A percentile compares a stretch with the other conserved stretches of the same genome.
Conservation (phyloP, 2,113 vertebrate species). For the Rhinichthys klamathensis region DNA sequence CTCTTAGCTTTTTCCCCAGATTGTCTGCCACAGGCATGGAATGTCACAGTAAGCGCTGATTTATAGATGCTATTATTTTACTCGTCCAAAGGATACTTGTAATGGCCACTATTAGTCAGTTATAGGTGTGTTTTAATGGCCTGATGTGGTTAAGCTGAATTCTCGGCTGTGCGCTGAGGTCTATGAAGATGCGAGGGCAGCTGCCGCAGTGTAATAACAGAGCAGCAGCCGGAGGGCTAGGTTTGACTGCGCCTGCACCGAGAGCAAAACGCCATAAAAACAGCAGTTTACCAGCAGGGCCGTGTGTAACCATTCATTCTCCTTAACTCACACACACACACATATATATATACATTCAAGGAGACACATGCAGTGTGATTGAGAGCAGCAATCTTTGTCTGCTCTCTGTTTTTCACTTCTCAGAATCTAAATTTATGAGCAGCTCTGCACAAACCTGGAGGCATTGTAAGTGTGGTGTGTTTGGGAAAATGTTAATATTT, state of each 20-base stretch:
- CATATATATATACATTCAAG: background rate
- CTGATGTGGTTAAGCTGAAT: conserved; percentile 41
- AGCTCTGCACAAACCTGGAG: conserved; percentile 23
- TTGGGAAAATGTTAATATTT: conserved; percentile 37
- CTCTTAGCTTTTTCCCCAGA: background rate
- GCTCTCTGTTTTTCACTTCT: background rate
- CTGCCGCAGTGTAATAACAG: conserved; percentile 44
- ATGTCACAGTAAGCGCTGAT: conserved; percentile 27
- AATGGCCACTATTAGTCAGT: conserved; percentile 39
- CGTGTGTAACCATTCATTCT: conserved; percentile 51
- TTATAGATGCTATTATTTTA: conserved; percentile 43
- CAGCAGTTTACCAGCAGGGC: conserved; percentile 41
- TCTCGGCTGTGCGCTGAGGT: conserved; percentile 11
- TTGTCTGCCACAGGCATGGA: conserved; percentile 4
- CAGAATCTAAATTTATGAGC: conserved; percentile 36
- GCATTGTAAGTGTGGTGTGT: conserved; percentile 1
- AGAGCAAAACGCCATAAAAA: conserved; percentile 36
- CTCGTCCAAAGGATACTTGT: conserved; percentile 36
- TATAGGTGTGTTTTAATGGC: conserved; percentile 42
- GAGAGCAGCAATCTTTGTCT: conserved; percentile 22
- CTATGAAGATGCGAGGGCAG: conserved; percentile 7
- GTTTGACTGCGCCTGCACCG: conserved; percentile 30
- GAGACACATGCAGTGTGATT: conserved; percentile 7
- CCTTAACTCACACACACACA: background rate
- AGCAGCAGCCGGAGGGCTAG: conserved; percentile 4